Base-by-base conservation (phyloP, 2,888 invertebrate genomes). In the Morpho helenor region DNA sequence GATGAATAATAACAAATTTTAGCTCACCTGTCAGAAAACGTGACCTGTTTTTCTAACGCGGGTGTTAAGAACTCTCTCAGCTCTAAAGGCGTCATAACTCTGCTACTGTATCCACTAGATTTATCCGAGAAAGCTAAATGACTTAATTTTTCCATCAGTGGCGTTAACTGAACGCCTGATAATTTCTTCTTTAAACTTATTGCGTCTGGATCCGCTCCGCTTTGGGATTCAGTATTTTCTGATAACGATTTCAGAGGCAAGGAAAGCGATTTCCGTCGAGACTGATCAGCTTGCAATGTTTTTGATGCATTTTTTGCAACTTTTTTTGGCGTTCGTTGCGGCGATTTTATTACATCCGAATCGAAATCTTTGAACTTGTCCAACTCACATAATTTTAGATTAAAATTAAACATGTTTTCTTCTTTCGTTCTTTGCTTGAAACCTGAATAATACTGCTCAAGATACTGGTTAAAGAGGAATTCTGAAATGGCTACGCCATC, bases 141-240 rank as follows among this genome's bases (percentile, higher is more conserved):
- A 66, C 95, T 95, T 47, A 96, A 76, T 75, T 96, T 96, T 41
- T 96, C 95, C 95, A 96, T 95, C 0, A 96, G 76, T 0, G 96
- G 96, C 0, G 96, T 96, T 52, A 96, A 73, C 61, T 95, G 95
- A 0, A 96, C 93, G 0, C 95, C 95, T 8, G 92, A 92, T 42
- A 93, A 66, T 65, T 93, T 93, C 70, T 92, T 92, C 64, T 89
- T 88, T 55, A 86, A 83, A 60, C 84, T 82, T 0, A 81, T 76
- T 2, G 79, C 75, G 48, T 89, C 85, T 0, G 82, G 72, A 16
- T 86, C 87, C 0, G 80, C 74, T 0, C 71, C 75, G 22, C 78
- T 75, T 57, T 84, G 86, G 1, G 81, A 73, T 61, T 89, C 89
- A 0, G 82, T 72, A 66, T 79, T 82, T 63, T 91, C 84, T n/a